phyloP scores from a whole-genome alignment of 37 sponge, comb jelly and placozoan species.

The Geodia barretti region DNA sequence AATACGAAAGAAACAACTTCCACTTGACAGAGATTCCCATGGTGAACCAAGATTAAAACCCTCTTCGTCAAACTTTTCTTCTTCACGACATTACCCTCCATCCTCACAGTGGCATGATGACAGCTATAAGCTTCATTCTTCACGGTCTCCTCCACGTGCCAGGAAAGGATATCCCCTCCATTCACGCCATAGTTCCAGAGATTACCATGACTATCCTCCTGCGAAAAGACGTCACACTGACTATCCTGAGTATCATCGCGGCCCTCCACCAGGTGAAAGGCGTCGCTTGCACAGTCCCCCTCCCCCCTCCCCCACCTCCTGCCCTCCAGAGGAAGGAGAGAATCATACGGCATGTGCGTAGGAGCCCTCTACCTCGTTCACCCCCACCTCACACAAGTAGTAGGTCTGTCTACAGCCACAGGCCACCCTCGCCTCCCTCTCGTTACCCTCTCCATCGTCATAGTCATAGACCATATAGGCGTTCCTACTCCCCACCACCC shows the following conservation, averaged over 20 bases:
- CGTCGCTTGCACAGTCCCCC: background rate
- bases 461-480: background rate
- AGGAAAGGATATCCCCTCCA: background rate
- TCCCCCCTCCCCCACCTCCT: constrained; percentile 3
- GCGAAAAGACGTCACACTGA: background rate
- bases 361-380: constrained; percentile 1
- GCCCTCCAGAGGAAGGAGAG: background rate
- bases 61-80: background rate
- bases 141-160: background rate
- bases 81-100: background rate
- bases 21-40: background rate
- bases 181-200: background rate
- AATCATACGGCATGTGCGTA: background rate
- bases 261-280: background rate
- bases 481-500: background rate
- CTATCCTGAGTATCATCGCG: background rate
- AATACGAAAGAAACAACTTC: background rate
- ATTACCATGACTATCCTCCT: background rate
- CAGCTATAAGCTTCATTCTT: background rate
- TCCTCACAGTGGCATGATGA: background rate
- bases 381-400: no score
- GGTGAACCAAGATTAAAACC: background rate
- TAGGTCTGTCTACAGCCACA: background rate
- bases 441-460: background rate
- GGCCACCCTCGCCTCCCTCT: background rate